Evolutionary conservation across 1,140 invertebrate genomes (phyloP).

Genomic region (Meloidogyne chitwoodi): DNA sequence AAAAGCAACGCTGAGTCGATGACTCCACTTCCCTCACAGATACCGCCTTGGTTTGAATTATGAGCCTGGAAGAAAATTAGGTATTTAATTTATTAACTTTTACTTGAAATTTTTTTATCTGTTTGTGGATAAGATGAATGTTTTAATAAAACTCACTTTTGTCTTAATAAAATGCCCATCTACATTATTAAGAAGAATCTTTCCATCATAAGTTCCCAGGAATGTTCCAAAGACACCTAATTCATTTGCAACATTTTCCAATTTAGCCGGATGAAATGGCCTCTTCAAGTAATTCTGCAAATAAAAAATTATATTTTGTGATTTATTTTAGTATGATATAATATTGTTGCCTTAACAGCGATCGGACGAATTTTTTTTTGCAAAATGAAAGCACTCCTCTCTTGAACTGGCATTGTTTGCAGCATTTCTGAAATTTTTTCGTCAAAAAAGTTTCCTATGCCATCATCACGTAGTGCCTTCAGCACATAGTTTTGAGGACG

Average conservation of each 20-base stretch:
- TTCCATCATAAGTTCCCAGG: not conserved
- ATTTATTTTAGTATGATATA: not conserved
- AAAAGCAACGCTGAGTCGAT: conserved; percentile 16
- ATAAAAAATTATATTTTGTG: not conserved
- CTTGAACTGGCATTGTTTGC: conserved; percentile 6
- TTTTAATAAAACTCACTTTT: not conserved
- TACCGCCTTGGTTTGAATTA: conserved; percentile 3
- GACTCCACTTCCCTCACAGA: not conserved
- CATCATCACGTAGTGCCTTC: not conserved
- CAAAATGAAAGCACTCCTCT: not conserved
- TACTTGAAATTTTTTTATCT: not conserved
- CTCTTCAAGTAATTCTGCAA: conserved; percentile 6
- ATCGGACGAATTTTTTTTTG: not conserved
- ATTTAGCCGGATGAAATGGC: not conserved
- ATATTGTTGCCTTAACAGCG: conserved; percentile 12
- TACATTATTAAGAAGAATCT: not conserved
- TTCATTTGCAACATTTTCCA: not conserved
- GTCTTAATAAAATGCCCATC: not conserved
- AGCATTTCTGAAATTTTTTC: conserved; percentile 1
- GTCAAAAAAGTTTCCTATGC: conserved; percentile 10
- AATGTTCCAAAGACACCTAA: conserved; percentile 6
- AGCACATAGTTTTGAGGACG: not conserved
- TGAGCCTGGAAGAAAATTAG: not conserved
- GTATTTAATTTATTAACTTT: not conserved
- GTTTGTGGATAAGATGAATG: not conserved